Conservation (phyloP, 1,140 invertebrate genomes). For the Hyphantria cunea region DNA sequence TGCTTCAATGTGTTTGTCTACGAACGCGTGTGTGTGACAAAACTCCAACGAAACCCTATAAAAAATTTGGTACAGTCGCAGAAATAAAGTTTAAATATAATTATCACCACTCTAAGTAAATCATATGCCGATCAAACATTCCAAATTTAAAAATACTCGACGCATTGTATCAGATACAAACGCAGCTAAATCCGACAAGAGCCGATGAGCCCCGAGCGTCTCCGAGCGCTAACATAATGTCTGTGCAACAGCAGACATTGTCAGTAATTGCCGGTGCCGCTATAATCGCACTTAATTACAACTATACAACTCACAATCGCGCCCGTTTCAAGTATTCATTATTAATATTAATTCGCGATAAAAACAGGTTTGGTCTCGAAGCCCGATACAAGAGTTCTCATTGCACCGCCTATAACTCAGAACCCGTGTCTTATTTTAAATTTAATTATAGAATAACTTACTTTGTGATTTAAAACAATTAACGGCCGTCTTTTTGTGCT, state of each 20-base stretch:
- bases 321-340: conserved; percentile 67
- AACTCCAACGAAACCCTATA: not conserved
- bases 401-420: conserved; percentile 31
- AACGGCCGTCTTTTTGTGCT: conserved; percentile 21
- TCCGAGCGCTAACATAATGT: conserved; percentile 26
- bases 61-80: conserved; percentile 6
- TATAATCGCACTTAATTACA: conserved; percentile 71
- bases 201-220: conserved; percentile 17
- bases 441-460: conserved; percentile 39
- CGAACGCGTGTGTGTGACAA: conserved; percentile 5
- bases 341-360: conserved; percentile 72
- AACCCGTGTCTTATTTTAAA: conserved; percentile 33
- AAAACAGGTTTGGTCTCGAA: conserved; percentile 53
- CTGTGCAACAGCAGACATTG: conserved; percentile 50
- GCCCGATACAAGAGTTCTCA: conserved; percentile 28
- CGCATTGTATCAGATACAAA: conserved; percentile 13
- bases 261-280: conserved; percentile 56
- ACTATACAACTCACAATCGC: conserved; percentile 66
- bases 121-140: conserved; percentile 13
- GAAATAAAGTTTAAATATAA: not conserved
- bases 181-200: conserved; percentile 1
- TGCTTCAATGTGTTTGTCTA: conserved; percentile 3
- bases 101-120: not conserved
- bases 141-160: conserved; percentile 12
- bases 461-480: conserved; percentile 31